Evolutionary conservation across 2,888 invertebrate species (phyloP).

Genomic region (Halocaridina rubra): DNA sequence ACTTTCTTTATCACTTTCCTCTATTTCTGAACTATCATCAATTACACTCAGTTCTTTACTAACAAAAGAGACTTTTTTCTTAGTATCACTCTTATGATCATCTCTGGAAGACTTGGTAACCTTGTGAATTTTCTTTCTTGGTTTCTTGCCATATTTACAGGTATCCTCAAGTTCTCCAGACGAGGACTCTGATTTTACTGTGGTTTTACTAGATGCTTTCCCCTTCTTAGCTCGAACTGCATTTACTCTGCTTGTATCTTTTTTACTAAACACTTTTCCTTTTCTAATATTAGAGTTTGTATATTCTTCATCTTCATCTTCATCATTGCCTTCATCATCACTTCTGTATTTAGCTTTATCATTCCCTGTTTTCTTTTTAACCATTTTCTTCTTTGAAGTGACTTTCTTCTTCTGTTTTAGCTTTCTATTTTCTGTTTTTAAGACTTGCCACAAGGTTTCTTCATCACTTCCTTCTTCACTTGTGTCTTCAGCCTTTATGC

Average conservation of each 20-base stretch:
- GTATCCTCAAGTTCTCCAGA: constrained; percentile 45
- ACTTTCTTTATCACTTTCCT: constrained; percentile 53
- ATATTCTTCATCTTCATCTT: constrained; percentile 22
- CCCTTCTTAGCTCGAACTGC: not conserved
- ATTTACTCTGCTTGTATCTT: not conserved
- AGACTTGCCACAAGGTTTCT: constrained; percentile 9
- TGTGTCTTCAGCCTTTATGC: constrained; percentile 14
- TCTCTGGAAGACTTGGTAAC: constrained; percentile 44
- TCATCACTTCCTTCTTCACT: constrained; percentile 35
- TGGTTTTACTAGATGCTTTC: not conserved
- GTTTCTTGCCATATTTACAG: constrained; percentile 24
- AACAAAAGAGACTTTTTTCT: constrained; percentile 45
- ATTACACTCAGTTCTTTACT: constrained; percentile 14
- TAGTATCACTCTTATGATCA: constrained; percentile 6
- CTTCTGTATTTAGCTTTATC: constrained; percentile 18
- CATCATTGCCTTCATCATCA: constrained; percentile 27
- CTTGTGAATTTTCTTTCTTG: constrained; percentile 21
- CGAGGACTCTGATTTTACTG: constrained; percentile 39
- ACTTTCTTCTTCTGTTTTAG: not conserved
- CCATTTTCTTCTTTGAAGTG: not conserved
- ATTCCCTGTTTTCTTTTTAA: constrained; percentile 5
- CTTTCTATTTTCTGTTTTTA: not conserved
- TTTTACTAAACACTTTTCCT: constrained; percentile 2
- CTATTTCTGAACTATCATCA: constrained; percentile 38
- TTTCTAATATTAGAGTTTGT: not conserved